Percentiles rank a stretch among this genome's conserved stretches.
These are phyloP conservation scores for Tetropium fuscum DNA, from an alignment of 2,888 invertebrate species.

Conservation along the genomic window DNA sequence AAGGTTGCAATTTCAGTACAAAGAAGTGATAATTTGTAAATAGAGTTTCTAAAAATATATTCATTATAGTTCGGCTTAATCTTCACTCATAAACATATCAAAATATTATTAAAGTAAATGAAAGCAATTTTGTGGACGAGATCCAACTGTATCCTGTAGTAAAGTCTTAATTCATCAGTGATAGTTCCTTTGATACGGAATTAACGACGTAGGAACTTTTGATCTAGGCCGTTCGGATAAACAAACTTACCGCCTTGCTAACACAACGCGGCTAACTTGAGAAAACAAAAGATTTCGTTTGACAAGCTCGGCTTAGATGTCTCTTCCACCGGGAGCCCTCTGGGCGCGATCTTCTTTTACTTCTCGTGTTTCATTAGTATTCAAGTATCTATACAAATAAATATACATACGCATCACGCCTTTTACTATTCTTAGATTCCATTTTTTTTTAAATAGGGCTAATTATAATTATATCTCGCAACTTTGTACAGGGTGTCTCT, in stretches of 20 bases:
- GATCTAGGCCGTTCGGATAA: conserved; percentile 62
- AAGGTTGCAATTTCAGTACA: conserved; percentile 23
- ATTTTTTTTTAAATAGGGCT: too few relatives aligned
- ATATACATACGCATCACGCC: not conserved
- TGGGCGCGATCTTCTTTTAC: not conserved
- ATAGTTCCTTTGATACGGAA: conserved; percentile 66
- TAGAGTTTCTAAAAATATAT: conserved; percentile 23
- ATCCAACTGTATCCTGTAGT: conserved; percentile 65
- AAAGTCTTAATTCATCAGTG: conserved; percentile 65
- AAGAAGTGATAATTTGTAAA: conserved; percentile 35
- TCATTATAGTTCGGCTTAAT: conserved; percentile 24
- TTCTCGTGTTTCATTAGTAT: not conserved
- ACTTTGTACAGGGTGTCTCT: too few relatives aligned
- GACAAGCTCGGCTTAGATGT: conserved; percentile 47
- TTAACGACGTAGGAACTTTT: conserved; percentile 63
- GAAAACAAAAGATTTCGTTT: conserved; percentile 63
- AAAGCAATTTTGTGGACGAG: conserved; percentile 57
- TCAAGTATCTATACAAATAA: not conserved
- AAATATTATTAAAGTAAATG: conserved; percentile 64
- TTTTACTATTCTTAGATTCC: too few relatives aligned
- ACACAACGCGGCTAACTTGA: conserved; percentile 59
- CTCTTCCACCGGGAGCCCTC: not conserved
- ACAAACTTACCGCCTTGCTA: conserved; percentile 59
- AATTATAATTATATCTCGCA: too few relatives aligned
- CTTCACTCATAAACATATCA: conserved; percentile 58